Conservation (phyloP, 2,113 vertebrate species). For the Sitta europaea region DNA sequence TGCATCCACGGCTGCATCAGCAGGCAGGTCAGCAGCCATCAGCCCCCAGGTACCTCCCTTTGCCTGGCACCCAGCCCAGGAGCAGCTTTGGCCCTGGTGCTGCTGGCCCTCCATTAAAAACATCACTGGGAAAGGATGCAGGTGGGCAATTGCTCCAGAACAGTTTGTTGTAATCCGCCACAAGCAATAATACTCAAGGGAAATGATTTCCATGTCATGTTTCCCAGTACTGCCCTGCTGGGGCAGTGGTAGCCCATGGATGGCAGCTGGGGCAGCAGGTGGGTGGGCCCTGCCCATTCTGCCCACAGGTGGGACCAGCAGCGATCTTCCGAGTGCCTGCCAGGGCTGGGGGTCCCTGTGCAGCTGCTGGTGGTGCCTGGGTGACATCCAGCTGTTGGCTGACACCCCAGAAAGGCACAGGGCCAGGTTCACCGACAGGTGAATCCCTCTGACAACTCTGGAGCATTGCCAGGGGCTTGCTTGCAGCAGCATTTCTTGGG, state of each 20-base stretch:
- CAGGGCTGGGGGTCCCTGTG: background rate
- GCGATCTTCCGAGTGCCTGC: background rate
- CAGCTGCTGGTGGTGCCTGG: background rate
- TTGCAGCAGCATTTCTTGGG: accelerated
- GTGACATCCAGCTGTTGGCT: background rate
- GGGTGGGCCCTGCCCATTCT: background rate
- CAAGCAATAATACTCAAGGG: background rate
- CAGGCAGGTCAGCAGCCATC: background rate
- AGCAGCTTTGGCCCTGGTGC: background rate
- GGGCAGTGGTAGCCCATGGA: background rate
- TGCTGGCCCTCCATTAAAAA: background rate
- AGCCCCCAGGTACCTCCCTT: accelerated
- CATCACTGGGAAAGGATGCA: accelerated
- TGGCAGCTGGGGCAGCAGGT: background rate
- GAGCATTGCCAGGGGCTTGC: accelerated
- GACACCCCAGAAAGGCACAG: background rate
- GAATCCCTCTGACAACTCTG: background rate
- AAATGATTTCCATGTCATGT: background rate
- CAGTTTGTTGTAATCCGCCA: accelerated
- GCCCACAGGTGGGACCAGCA: background rate
- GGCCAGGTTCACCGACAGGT: background rate
- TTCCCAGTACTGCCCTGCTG: background rate
- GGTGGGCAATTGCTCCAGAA: background rate
- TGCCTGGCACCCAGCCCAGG: accelerated
- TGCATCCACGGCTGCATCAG: background rate